phyloP scores from a whole-genome alignment of 2,888 invertebrate species.

The Xiphydria camelus region DNA sequence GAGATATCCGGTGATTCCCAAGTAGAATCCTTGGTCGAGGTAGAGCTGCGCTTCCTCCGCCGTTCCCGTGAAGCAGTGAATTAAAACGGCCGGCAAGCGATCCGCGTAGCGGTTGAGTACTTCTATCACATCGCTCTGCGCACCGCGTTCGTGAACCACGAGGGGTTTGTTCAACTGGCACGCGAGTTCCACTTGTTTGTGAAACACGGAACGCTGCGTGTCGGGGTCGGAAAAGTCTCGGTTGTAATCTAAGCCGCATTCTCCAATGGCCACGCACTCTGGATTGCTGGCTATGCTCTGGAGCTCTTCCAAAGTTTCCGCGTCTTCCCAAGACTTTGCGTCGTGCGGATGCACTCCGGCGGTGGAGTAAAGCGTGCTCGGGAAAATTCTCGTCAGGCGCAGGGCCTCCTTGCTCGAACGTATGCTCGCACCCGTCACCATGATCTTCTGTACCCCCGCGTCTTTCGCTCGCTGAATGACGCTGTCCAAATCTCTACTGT shows the following conservation, averaged over 20 bases:
- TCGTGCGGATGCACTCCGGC: conserved; percentile 94
- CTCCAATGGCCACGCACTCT: conserved; percentile 92
- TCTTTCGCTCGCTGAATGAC: conserved; percentile 91
- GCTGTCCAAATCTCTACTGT: conserved; percentile 87
- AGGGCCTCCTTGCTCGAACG: conserved; percentile 89
- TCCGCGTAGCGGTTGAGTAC: conserved; percentile 65
- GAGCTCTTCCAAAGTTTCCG: conserved; percentile 64
- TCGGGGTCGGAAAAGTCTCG: conserved; percentile 91
- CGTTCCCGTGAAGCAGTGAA: conserved; percentile 91
- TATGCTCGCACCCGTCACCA: conserved; percentile 90
- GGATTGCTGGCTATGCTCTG: conserved; percentile 75
- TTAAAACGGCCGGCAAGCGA: conserved; percentile 77
- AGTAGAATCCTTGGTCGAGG: conserved; percentile 81
- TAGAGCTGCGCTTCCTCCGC: conserved; percentile 82
- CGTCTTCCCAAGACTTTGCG: conserved; percentile 82
- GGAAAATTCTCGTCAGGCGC: conserved; percentile 85
- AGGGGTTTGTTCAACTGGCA: conserved; percentile 85
- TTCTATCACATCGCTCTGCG: conserved; percentile 81
- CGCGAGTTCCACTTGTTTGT: conserved; percentile 85
- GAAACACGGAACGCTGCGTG: conserved; percentile 83
- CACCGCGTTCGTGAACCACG: conserved; percentile 90
- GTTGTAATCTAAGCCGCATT: conserved; percentile 93
- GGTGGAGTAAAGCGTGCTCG: conserved; percentile 87
- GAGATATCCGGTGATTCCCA: conserved; percentile 83
- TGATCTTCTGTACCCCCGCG: conserved; percentile 91